Base-by-base conservation (phyloP, 2,797 vertebrate genomes). In the Bradypodion pumilum region DNA sequence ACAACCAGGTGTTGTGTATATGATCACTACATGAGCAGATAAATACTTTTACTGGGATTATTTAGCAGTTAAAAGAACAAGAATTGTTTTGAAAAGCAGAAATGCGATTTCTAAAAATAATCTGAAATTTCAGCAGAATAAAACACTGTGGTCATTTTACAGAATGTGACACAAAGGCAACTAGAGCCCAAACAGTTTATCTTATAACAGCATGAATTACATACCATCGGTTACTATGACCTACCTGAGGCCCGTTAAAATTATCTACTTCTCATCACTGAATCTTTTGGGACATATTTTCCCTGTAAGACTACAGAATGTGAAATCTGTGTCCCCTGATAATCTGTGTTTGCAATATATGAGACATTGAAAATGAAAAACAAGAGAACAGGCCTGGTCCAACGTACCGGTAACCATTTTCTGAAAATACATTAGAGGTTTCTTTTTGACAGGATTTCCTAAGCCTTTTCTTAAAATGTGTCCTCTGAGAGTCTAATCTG, bases 381-480 rank as follows among this genome's bases (percentile, higher is more conserved):
- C 46, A 76, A 60, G 25, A n/a, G 29, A 27, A n/a, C 76, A 52
- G 49, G 35, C 74, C 37, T 80, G 10, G 23, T 60, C 35, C 13
- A 59, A 85, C 73, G 46, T n/a, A n/a, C n/a, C n/a, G n/a, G n/a
- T 32, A 37, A 83, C 69, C 7, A 7, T 44, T 49, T 59, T 37
- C 8, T 66, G n/a, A 74, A 74, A 66, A 32, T 27, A 74, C 40
- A 73, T 25, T 4, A 15, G 7, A 1, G 46, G 37, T n/a, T 29
- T 75, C 25, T 46, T 60, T 85, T 66, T 81, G 72, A 25, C n/a
- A 46, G 19, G 40, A 80, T 40, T 69, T 37, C 49, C 60, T 75
- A 76, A 85, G 35, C 32, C n/a, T 81, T 81, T 81, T 46, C 12
- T 75, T 32, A 56, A 83, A 59, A n/a, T 69, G 46, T 49, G n/a